Conservation (phyloP, 2,888 invertebrate species). For the Netelia melanura region DNA sequence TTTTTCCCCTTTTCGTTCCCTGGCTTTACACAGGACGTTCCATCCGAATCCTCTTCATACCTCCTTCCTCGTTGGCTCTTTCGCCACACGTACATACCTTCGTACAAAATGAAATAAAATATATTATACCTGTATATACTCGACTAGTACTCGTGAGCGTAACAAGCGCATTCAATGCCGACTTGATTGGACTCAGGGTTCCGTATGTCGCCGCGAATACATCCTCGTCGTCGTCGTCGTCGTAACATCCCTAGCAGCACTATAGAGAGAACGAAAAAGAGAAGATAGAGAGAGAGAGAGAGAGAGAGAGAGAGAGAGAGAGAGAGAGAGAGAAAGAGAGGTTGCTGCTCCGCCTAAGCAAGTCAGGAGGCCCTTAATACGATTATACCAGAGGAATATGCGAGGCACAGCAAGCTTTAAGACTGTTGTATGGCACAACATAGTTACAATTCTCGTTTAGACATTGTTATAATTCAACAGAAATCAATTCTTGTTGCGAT, state of each 20-base stretch:
- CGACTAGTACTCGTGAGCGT: constrained; percentile 66
- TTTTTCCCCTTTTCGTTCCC: constrained; percentile 8
- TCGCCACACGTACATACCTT: constrained; percentile 13
- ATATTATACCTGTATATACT: neutral
- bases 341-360: constrained; percentile 30
- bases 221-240: constrained; percentile 53
- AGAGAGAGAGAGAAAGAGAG: neutral
- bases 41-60: constrained; percentile 1
- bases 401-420: constrained; percentile 46
- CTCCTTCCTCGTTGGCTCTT: constrained; percentile 10
- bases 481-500: too few species aligned
- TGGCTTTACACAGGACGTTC: constrained; percentile 13
- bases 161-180: constrained; percentile 81
- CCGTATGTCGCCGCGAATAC: constrained; percentile 62
- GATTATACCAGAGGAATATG: constrained; percentile 66
- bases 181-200: constrained; percentile 80
- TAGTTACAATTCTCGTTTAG: constrained; percentile 14
- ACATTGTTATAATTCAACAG: too few species aligned
- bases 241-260: constrained; percentile 38
- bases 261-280: neutral
- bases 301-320: neutral
- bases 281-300: neutral
- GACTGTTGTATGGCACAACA: constrained; percentile 19
- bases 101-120: constrained; percentile 1
- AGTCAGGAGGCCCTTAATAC: constrained; percentile 66